Evolutionary conservation across 2,888 invertebrate genomes (phyloP).

Genomic region (Lepas anatifera): DNA sequence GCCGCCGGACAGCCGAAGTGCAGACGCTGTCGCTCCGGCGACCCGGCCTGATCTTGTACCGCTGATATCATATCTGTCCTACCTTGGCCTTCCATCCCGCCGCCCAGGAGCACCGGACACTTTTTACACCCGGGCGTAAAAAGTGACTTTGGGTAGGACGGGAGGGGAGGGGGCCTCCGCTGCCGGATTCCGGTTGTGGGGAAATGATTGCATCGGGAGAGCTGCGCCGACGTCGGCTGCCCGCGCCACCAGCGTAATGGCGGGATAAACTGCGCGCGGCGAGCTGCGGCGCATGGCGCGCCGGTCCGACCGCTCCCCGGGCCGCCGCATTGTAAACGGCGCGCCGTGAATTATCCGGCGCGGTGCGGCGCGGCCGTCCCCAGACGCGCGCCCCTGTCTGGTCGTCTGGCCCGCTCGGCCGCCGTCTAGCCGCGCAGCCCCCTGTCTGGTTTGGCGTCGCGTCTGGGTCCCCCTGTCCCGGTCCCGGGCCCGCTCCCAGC

Average conservation of each 20-base stretch:
- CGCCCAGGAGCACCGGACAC: neutral
- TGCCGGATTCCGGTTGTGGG: slow-evolving; percentile 5
- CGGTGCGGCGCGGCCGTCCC: neutral
- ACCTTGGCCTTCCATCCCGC: too few species aligned
- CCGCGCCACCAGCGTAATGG: neutral
- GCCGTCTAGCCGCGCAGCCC: neutral
- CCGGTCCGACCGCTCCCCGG: neutral
- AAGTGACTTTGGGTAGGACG: slow-evolving; percentile 8
- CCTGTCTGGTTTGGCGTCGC: neutral
- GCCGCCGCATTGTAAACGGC: neutral
- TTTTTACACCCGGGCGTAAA: neutral
- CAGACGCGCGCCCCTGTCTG: too few species aligned
- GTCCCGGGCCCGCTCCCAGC: neutral
- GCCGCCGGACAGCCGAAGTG: too few species aligned
- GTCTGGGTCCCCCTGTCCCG: neutral
- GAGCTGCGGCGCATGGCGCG: neutral
- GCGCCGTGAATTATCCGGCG: neutral
- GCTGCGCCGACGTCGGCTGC: neutral
- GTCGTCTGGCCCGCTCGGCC: too few species aligned
- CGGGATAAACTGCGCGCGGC: neutral
- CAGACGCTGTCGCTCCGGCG: too few species aligned
- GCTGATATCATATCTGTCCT: neutral
- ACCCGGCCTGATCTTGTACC: too few species aligned
- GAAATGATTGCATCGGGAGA: slow-evolving; percentile 6
- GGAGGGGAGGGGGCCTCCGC: slow-evolving; percentile 1